phyloP scores from a whole-genome alignment of 2,888 invertebrate genomes.

The Mermis nigrescens region DNA sequence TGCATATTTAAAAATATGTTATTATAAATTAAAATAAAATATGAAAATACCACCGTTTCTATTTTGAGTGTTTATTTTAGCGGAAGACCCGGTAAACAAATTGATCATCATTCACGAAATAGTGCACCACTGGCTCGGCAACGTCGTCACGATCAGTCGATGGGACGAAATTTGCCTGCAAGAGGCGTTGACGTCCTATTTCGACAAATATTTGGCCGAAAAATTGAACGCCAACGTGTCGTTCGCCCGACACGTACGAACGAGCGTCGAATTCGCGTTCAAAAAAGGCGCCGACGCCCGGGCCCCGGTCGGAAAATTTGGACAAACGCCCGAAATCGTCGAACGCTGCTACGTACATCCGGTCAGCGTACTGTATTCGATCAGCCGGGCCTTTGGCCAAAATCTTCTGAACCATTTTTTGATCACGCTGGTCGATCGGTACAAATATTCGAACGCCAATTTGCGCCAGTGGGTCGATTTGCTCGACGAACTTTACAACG shows the following conservation, averaged over 20 bases:
- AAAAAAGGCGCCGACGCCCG: too few relatives aligned
- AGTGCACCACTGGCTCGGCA: slow-evolving; percentile 5
- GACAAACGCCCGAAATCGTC: background rate
- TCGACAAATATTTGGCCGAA: background rate
- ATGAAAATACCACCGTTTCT: too few relatives aligned
- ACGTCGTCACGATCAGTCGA: background rate
- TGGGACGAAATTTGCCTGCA: slow-evolving; percentile 7
- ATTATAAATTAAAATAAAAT: too few relatives aligned
- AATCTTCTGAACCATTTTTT: background rate
- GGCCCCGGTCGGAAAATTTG: background rate
- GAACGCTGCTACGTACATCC: background rate
- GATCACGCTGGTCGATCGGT: background rate
- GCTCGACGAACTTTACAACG: background rate
- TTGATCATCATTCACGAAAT: slow-evolving; percentile 1
- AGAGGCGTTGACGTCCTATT: slow-evolving; percentile 3
- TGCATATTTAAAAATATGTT: too few relatives aligned
- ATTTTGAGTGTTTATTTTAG: too few relatives aligned
- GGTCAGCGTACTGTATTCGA: background rate
- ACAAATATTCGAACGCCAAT: too few relatives aligned
- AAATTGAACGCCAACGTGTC: background rate
- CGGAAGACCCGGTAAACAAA: too few relatives aligned
- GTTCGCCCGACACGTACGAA: too few relatives aligned
- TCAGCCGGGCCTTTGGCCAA: background rate
- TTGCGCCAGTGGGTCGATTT: background rate
- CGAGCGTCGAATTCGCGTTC: too few relatives aligned